Evolutionary conservation across 2,888 invertebrate genomes (phyloP).

Genomic region (Oscheius sp.): DNA sequence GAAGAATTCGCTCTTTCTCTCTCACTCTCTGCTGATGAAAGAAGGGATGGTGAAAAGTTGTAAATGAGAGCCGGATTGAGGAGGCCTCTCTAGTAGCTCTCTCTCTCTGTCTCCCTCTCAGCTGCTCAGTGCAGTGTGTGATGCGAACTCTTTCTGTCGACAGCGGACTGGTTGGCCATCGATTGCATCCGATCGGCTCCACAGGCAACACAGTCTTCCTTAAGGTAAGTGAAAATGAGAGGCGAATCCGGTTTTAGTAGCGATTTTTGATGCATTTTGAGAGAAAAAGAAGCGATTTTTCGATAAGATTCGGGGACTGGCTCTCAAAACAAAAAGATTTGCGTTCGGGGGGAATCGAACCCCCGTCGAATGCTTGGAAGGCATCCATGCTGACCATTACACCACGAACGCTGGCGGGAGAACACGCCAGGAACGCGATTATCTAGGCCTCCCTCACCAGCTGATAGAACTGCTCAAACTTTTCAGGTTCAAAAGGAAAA

Average conservation of each 20-base stretch:
- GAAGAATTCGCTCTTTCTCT: too few relatives aligned
- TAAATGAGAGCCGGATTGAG: not conserved
- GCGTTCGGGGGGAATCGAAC: constrained; percentile 51
- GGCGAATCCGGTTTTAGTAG: too few relatives aligned
- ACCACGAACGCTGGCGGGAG: constrained; percentile 42
- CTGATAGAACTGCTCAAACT: not conserved
- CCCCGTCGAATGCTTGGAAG: constrained; percentile 55
- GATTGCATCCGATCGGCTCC: constrained; percentile 24
- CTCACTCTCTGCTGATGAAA: too few relatives aligned
- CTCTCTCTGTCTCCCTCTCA: not conserved
- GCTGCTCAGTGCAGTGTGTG: too few relatives aligned
- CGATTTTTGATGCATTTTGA: not conserved
- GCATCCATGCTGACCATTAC: constrained; percentile 55
- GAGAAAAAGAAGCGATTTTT: not conserved
- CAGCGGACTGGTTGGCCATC: constrained; percentile 20
- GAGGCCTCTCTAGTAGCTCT: too few relatives aligned
- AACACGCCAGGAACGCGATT: not conserved
- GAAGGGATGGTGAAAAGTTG: too few relatives aligned
- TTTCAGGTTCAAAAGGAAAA: not conserved
- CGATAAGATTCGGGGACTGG: not conserved
- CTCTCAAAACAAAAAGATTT: not conserved
- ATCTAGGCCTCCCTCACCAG: not conserved
- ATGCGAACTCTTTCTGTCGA: constrained; percentile 27
- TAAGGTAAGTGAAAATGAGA: not conserved
- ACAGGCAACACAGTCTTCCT: constrained; percentile 18